phyloP scores from a whole-genome alignment of 2,888 invertebrate genomes.

The Minunthozetes semirufus region DNA sequence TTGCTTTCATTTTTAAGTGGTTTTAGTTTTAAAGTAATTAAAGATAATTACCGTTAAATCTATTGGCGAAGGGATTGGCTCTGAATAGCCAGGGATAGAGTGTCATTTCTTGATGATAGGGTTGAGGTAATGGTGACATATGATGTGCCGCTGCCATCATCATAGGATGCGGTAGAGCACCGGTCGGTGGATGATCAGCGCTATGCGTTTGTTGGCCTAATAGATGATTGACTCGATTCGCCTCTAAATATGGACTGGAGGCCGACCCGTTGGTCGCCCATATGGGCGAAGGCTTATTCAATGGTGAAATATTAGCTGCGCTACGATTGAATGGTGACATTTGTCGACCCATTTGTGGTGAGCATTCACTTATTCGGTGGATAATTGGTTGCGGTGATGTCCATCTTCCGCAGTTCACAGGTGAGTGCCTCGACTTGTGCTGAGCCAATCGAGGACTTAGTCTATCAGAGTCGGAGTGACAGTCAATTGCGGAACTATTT shows the following conservation, averaged over 20 bases:
- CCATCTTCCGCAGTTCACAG: not conserved
- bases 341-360: not conserved
- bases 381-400: not conserved
- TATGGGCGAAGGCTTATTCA: not conserved
- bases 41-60: conserved; percentile 34
- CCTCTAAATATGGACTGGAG: not conserved
- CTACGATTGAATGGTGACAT: not conserved
- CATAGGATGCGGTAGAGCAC: not conserved
- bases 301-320: not conserved
- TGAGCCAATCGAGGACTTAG: not conserved
- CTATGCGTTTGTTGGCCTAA: not conserved
- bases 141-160: conserved; percentile 1
- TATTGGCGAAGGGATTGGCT: conserved; percentile 31
- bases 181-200: not conserved
- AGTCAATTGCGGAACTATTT: not conserved
- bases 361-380: not conserved
- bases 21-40: too few relatives aligned
- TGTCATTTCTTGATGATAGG: conserved; percentile 20
- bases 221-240: not conserved
- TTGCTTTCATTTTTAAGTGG: too few relatives aligned
- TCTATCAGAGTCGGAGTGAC: too few relatives aligned
- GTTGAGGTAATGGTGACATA: conserved; percentile 24
- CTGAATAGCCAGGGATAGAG: conserved; percentile 34
- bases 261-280: not conserved
- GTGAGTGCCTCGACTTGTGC: not conserved